These are phyloP conservation scores for Anolis carolinensis DNA, from an alignment of 2,113 vertebrate species.

Conservation along the genomic window DNA sequence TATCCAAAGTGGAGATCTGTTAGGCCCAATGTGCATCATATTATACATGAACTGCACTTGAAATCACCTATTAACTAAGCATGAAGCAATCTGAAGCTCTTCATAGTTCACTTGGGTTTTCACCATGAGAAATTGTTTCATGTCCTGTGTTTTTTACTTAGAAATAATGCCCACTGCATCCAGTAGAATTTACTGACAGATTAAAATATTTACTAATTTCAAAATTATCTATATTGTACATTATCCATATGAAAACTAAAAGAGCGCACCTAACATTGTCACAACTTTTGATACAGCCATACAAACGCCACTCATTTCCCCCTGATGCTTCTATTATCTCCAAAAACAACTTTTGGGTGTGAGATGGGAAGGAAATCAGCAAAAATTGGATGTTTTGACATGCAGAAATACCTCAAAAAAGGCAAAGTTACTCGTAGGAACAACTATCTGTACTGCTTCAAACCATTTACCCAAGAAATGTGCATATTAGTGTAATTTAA, in stretches of 20 bases:
- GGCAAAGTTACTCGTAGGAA: too few relatives aligned
- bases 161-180: background rate
- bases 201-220: background rate
- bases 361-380: too few relatives aligned
- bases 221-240: background rate
- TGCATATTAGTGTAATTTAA: too few relatives aligned
- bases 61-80: background rate
- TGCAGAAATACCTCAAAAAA: too few relatives aligned
- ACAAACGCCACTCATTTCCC: too few relatives aligned
- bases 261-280: too few relatives aligned
- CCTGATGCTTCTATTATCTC: too few relatives aligned
- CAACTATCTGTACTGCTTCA: too few relatives aligned
- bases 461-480: too few relatives aligned
- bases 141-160: background rate
- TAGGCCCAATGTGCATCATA: background rate
- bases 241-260: background rate
- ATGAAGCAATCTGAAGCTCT: background rate
- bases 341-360: too few relatives aligned
- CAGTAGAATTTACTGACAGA: background rate
- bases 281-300: too few relatives aligned
- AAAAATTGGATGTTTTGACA: too few relatives aligned
- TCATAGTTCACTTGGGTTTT: background rate
- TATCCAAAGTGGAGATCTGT: background rate
- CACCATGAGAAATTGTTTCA: background rate
- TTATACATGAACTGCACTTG: background rate